These are phyloP conservation scores for Gila robusta DNA, from an alignment of 2,797 vertebrate genomes.

Conservation along the genomic window DNA sequence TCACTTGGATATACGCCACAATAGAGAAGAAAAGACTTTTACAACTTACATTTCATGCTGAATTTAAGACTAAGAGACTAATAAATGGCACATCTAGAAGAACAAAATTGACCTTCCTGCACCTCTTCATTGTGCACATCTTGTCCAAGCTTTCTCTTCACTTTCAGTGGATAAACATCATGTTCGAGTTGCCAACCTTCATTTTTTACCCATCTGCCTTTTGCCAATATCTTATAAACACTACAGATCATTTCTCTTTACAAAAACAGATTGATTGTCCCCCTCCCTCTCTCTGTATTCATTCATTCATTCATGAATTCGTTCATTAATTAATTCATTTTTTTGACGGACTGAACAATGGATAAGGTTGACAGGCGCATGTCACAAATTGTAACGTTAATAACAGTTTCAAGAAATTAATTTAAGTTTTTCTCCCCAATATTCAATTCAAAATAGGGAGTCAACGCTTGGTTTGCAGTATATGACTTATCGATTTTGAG, in stretches of 20 bases:
- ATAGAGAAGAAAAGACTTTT: background rate
- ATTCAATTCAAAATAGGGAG: slow-evolving; percentile 61
- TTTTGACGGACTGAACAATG: background rate
- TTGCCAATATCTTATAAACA: slow-evolving; percentile 78
- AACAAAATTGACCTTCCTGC: slow-evolving; percentile 58
- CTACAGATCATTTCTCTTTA: slow-evolving; percentile 77
- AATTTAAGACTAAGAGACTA: no score
- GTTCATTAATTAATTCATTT: no score
- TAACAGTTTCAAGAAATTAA: slow-evolving; percentile 47
- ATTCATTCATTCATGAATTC: no score
- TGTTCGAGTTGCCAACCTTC: slow-evolving; percentile 71
- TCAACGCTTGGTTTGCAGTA: slow-evolving; percentile 63
- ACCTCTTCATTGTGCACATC: slow-evolving; percentile 68
- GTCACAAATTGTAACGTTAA: slow-evolving; percentile 66
- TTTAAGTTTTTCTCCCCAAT: slow-evolving; percentile 46
- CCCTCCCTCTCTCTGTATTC: no score
- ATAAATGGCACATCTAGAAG: slow-evolving; percentile 56
- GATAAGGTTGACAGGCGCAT: slow-evolving; percentile 63
- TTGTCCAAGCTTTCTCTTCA: slow-evolving; percentile 69
- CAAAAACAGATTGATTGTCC: slow-evolving; percentile 75
- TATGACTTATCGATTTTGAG: slow-evolving; percentile 65
- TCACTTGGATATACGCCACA: background rate
- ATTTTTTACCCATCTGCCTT: slow-evolving; percentile 77
- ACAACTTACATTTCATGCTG: background rate
- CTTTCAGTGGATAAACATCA: slow-evolving; percentile 65